Percentiles rank a stretch among this genome's conserved stretches.
Evolutionary conservation across 2,113 vertebrate genomes (phyloP).

Genomic region (Sphaerodactylus townsendi): DNA sequence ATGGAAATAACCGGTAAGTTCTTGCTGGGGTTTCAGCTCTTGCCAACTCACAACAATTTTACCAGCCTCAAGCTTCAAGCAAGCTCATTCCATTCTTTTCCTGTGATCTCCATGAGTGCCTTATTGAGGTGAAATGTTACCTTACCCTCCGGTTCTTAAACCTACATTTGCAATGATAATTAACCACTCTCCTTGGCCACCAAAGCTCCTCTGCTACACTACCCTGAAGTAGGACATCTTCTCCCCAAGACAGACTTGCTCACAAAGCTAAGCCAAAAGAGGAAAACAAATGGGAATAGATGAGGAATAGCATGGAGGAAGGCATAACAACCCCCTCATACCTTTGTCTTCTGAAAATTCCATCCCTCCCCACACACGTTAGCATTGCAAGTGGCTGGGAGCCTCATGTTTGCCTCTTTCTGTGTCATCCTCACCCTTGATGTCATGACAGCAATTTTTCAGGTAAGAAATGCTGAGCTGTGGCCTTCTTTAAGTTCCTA

Average conservation of each 20-base stretch:
- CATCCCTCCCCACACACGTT: background rate
- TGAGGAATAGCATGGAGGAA: background rate
- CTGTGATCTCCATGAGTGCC: background rate
- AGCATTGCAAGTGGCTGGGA: background rate
- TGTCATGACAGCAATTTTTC: background rate
- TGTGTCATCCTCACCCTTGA: background rate
- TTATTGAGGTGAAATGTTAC: background rate
- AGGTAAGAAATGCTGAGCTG: background rate
- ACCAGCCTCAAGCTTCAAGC: background rate
- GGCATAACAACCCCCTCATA: no score
- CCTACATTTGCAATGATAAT: background rate
- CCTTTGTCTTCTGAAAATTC: background rate
- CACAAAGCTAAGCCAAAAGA: background rate
- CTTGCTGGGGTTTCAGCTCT: background rate
- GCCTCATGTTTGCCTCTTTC: background rate
- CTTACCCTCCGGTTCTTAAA: background rate
- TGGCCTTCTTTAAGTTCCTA: no score
- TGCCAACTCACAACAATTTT: background rate
- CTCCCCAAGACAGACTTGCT: background rate
- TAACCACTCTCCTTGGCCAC: background rate
- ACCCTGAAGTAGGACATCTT: background rate
- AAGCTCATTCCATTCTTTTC: slow-evolving; percentile 4
- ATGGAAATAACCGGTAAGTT: background rate
- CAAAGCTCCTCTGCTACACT: background rate
- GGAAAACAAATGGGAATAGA: background rate